Evolutionary conservation across 1,140 invertebrate genomes (phyloP), one percentile per base, ranked within the genome.

Genomic region (Procambarus virginalis): DNA sequence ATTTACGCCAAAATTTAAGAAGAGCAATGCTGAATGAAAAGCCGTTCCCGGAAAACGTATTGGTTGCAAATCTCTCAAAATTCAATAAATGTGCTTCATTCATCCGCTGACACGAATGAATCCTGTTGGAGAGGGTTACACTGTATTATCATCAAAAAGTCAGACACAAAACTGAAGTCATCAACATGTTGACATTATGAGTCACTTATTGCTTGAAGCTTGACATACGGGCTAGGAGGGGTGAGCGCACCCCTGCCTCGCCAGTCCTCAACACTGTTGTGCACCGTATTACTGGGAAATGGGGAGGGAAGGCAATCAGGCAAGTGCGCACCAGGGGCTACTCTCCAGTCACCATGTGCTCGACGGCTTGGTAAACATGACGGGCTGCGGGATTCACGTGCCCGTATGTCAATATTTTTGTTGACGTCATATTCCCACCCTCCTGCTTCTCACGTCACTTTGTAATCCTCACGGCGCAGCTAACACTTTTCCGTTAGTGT

Each of bases 351-450:
- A 73, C 8, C 22, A 8, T 73, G 68, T 73, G 22, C n/a, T 20
- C 6, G 68, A 9, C 6, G 3, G n/a, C 68, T 2, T 14, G 22
- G 68, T 34, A 73, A 73, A 73, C n/a, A 22, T 22, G 68, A 9
- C n/a, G n/a, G 22, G 68, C 2, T 34, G n/a, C 2, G 5, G 22
- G 68, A 4, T 73, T 8, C 68, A 73, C 68, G 68, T 73, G 68
- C 68, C 68, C n/a, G 3, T 34, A 73, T 73, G 68, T 73, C 68
- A 73, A 73, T 73, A 73, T 22, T 73, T 14, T 73, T 73, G 68
- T 34, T 73, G 68, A 73, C 22, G 68, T 34, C 68, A 73, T 5
- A 20, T 22, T 73, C 68, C 1, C 68, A 5, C 22, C 8, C 6
- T 4, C n/a, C 68, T 10, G n/a, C 22, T 20, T 34, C 8, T 8